Base-by-base conservation (phyloP, 1,140 invertebrate species). In the Tigriopus japonicus region DNA sequence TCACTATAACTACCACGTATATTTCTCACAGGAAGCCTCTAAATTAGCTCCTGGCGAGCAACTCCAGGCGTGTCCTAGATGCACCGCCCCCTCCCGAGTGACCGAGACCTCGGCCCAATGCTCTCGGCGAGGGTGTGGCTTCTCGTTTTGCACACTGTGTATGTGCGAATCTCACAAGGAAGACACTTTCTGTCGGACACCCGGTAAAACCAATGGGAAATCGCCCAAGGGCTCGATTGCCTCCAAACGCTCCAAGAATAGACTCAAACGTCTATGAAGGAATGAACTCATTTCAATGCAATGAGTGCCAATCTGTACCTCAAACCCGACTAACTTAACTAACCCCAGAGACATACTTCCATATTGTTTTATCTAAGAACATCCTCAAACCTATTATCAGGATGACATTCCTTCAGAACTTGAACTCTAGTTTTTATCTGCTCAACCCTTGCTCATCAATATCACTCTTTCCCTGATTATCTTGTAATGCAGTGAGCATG, bases 71-170 rank as follows among this genome's bases (percentile, higher is more conserved):
- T 58, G 55, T 23, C 55, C 55, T 2, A 28, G 55, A 28, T 58
- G 55, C 40, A 58, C 55, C 15, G 17, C 15, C 28, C 55, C 55
- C 13, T 58, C 55, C 41, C 17, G 55, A 40, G 55, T 58, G n/a
- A 28, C 28, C 15, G 55, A 58, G 21, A 28, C 12, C 21, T 14
- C 28, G 17, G 55, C 55, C 24, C 15, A 28, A n/a, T 58, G 55
- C 40, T 42, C 35, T 13, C 24, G 55, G 10, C 35, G 35, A 5
- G 42, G 55, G 15, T 58, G 55, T 23, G 24, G 41, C 14, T 58
- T 58, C 40, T 17, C 23, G 7, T 58, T 58, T 58, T 58, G 55
- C 40, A 58, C 55, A 42, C 10, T 35, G n/a, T 58, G 55, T 43
- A 58, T 58, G 55, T 58, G 55, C 23, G 13, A 28, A n/a, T 23